A percentile compares a stretch with the other conserved stretches of the same genome.
These are phyloP conservation scores for Microcaecilia unicolor DNA, from an alignment of 2,797 vertebrate species.

Conservation along the genomic window DNA sequence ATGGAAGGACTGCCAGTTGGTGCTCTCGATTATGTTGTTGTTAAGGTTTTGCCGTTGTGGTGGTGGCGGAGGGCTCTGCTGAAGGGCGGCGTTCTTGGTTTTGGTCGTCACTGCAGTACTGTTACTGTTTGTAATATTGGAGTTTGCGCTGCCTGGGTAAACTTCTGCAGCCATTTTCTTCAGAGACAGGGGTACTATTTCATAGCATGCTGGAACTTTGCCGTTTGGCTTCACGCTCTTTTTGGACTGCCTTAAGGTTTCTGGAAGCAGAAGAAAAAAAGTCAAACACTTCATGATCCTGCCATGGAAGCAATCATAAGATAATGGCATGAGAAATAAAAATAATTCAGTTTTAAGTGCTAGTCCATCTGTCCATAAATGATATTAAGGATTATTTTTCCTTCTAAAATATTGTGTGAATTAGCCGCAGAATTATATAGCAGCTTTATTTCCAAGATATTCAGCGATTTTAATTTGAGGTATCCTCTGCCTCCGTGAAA, in stretches of 20 bases:
- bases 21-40: conserved; percentile 82
- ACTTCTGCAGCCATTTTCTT: conserved; percentile 93
- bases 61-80: conserved; percentile 47
- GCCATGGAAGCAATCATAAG: conserved; percentile 80
- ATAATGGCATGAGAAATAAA: conserved; percentile 75
- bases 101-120: conserved; percentile 53
- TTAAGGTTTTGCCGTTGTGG: conserved; percentile 70
- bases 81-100: conserved; percentile 63
- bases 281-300: conserved; percentile 90
- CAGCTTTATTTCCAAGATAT: too few species aligned
- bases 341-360: conserved; percentile 17
- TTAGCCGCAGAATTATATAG: too few species aligned
- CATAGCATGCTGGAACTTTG: conserved; percentile 66
- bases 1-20: conserved; percentile 80
- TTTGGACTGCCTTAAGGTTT: conserved; percentile 83
- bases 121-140: conserved; percentile 57
- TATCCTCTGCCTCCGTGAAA: too few species aligned
- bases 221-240: conserved; percentile 58
- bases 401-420: too few species aligned
- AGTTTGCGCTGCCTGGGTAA: conserved; percentile 61
- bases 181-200: conserved; percentile 67
- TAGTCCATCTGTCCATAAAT: conserved; percentile 18
- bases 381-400: too few species aligned
- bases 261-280: conserved; percentile 83
- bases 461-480: too few species aligned